A percentile compares a stretch with the other conserved stretches of the same genome.
Evolutionary conservation across 2,797 vertebrate species (phyloP).

Genomic region (Denticeps clupeoides): DNA sequence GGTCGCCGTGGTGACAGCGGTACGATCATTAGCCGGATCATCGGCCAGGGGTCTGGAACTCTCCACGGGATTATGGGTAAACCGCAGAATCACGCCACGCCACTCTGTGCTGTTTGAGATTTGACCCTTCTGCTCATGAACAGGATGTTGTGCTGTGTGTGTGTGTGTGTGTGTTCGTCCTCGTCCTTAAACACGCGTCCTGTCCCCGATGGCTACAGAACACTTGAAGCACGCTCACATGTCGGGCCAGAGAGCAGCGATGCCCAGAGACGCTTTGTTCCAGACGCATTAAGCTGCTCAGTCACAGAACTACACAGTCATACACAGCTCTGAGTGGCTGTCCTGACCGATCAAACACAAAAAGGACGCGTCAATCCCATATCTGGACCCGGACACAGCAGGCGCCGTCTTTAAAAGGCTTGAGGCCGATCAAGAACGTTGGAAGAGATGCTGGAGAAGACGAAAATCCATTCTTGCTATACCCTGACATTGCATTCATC

Average conservation of each 20-base stretch:
- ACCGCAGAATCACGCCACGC: too few species aligned
- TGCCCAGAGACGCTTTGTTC: constrained; percentile 17
- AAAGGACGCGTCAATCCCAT: too few species aligned
- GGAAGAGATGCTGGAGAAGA: too few species aligned
- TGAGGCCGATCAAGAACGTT: too few species aligned
- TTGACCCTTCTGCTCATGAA: too few species aligned
- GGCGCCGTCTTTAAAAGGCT: too few species aligned
- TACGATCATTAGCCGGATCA: constrained; percentile 16
- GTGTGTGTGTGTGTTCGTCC: neutral
- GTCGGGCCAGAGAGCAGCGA: constrained; percentile 18
- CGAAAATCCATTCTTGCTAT: too few species aligned
- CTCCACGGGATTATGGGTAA: constrained; percentile 7
- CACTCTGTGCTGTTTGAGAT: too few species aligned
- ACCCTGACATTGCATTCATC: too few species aligned
- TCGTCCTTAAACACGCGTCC: constrained; percentile 4
- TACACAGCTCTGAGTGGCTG: neutral
- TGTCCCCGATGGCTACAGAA: constrained; percentile 18
- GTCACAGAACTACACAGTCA: constrained; percentile 6
- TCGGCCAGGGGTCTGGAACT: constrained; percentile 14
- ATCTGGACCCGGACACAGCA: neutral
- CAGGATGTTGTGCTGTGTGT: too few species aligned
- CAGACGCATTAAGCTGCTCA: constrained; percentile 16
- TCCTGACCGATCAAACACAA: too few species aligned
- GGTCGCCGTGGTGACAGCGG: constrained; percentile 12
- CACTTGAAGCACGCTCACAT: constrained; percentile 14